Conservation (phyloP, 2,797 vertebrate genomes). For the Hipposideros larvatus region DNA sequence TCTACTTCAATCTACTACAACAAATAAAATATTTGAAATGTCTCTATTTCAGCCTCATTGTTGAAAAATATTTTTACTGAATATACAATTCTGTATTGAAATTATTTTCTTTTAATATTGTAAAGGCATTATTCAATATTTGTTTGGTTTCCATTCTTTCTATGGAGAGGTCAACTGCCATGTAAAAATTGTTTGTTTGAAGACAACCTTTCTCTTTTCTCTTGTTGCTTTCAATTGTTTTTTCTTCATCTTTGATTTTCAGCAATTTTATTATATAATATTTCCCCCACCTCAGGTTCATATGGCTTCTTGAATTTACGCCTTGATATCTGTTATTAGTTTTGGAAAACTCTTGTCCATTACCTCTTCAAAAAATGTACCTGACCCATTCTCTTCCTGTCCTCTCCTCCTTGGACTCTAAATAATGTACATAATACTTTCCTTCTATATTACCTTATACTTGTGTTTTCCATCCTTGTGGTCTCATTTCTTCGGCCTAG, state of each 20-base stretch:
- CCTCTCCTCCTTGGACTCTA: neutral
- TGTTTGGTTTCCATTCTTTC: neutral
- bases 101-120: neutral
- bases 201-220: neutral
- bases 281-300: neutral
- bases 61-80: neutral
- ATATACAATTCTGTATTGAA: neutral
- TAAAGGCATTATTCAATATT: slow-evolving; percentile 32
- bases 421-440: neutral
- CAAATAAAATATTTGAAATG: slow-evolving; percentile 10
- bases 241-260: slow-evolving; percentile 3
- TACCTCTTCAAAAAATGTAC: neutral
- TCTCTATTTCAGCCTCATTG: slow-evolving; percentile 4
- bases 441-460: neutral
- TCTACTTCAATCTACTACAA: neutral
- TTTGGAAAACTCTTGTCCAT: neutral
- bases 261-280: neutral
- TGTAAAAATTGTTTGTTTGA: neutral
- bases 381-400: neutral
- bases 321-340: neutral
- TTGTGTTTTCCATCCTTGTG: neutral
- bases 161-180: neutral
- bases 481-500: neutral
- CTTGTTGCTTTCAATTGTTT: neutral
- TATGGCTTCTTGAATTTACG: neutral